phyloP scores from a whole-genome alignment of 2,888 invertebrate genomes.

The Apamea crenata region DNA sequence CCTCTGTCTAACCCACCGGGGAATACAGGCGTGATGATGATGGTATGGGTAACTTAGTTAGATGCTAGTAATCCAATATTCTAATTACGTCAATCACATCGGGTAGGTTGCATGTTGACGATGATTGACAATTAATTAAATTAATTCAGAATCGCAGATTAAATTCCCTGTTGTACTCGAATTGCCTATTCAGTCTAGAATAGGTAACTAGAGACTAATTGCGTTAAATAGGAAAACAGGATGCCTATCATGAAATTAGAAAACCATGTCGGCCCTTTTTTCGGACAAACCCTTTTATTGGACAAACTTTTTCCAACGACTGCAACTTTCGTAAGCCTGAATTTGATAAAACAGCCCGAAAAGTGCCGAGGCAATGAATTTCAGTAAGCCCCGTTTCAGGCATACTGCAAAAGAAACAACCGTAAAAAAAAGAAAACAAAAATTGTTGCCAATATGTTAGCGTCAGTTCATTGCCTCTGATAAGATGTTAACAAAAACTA shows the following conservation, averaged over 20 bases:
- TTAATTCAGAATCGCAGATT: background rate
- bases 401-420: background rate
- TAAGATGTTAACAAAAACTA: constrained; percentile 53
- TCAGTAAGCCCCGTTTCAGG: background rate
- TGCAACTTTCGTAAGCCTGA: background rate
- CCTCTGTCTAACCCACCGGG: background rate
- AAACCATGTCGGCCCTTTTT: background rate
- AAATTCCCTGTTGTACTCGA: background rate
- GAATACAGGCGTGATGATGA: background rate
- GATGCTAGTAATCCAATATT: background rate
- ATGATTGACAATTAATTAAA: background rate
- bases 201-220: background rate
- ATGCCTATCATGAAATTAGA: background rate
- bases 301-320: background rate
- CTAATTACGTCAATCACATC: background rate
- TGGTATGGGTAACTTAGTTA: background rate
- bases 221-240: no score
- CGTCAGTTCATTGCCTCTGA: constrained; percentile 62
- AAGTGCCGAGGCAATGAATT: background rate
- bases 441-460: constrained; percentile 44
- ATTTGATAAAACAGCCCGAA: background rate
- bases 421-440: background rate
- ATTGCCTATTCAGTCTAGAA: background rate
- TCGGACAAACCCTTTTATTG: no score
- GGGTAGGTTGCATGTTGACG: background rate